Base-by-base conservation (phyloP, 2,888 invertebrate genomes). In the Tenthredo notha region DNA sequence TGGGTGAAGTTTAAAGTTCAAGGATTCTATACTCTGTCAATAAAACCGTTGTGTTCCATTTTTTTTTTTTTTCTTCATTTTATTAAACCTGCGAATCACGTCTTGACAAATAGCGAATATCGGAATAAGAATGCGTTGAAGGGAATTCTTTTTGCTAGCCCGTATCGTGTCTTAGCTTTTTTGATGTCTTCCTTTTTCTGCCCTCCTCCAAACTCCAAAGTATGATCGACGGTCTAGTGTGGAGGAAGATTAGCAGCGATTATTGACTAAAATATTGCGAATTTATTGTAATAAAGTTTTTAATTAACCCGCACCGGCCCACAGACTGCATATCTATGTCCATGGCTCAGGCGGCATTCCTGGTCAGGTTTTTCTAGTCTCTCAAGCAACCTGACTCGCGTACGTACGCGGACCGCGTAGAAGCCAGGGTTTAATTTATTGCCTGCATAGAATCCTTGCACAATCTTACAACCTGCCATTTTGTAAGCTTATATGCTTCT, bases 391-490 rank as follows among this genome's bases (percentile, higher is more conserved):
- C 75, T 25, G 85, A 85, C 83, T 86, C 85, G 87, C 86, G 88
- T 89, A 89, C 87, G 89, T 89, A 88, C 89, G 88, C 85, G 84
- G 85, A 86, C 85, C 85, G 86, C 86, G 83, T 84, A 83, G 74
- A 85, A 85, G 86, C 80, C 40, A 83, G 85, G 87, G 85, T 85
- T 88, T 88, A 89, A 87, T 89, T 89, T 89, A 89, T 90, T 85
- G 88, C 88, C 87, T 86, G 87, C 85, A 88, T 87, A 88, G 85
- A 84, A 87, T 87, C 86, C 85, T 85, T 87, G 86, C 87, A 83
- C 67, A 83, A 83, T 37, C 67, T 67, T 47, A 85, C 88, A 89
- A 89, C 87, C 89, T 89, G 88, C 87, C 86, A 89, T 89, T 89
- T 88, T 89, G 87, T 88, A 88, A 88, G 88, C 87, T 87, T 85